Evolutionary conservation across 2,888 invertebrate genomes (phyloP), one percentile per base, ranked within the genome.

Genomic region (Mythimna pallens): DNA sequence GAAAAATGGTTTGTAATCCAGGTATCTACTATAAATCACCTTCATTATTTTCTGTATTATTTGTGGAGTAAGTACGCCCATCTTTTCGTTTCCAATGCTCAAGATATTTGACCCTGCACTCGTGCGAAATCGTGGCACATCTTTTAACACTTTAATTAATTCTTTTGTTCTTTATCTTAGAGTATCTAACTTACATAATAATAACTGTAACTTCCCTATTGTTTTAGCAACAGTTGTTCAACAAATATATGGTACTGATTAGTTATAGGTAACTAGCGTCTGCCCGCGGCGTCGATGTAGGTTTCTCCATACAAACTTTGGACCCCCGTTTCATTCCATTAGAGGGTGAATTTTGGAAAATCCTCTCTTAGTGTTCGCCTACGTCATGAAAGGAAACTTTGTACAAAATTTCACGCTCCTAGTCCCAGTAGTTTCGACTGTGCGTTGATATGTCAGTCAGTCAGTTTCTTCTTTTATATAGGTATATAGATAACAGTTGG

Each of bases 51-150:
- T 54, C 12, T 70, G 25, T 80, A 57, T 59, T 77, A 61, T 70
- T 76, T 81, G 20, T 63, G 7, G 10, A 64, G 63, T 22, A 50
- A n/a, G 43, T 36, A 9, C 30, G 20, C 22, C 57, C 36, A 20
- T 75, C 55, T 63, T 43, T 34, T 65, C 17, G 50, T 64, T 52
- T 69, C 34, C 50, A 14, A 40, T 30, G n/a, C 25, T 59, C n/a
- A 59, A 76, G 62, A 68, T 10, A 73, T 64, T 83, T 77, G 74
- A 83, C 83, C 76, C 54, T 75, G 81, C 14, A 54, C 40, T 80
- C 61, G 40, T 57, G 61, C 34, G n/a, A 73, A 72, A 68, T 83
- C 71, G 52, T 73, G 66, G 34, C 47, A 61, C 52, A 47, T 54
- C 47, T 66, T 74, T 81, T 83, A 70, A 62, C 81, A 77, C 69